Evolutionary conservation across 2,888 invertebrate species (phyloP), one percentile per base, ranked within the genome.

Genomic region (Dendrolimus houi): DNA sequence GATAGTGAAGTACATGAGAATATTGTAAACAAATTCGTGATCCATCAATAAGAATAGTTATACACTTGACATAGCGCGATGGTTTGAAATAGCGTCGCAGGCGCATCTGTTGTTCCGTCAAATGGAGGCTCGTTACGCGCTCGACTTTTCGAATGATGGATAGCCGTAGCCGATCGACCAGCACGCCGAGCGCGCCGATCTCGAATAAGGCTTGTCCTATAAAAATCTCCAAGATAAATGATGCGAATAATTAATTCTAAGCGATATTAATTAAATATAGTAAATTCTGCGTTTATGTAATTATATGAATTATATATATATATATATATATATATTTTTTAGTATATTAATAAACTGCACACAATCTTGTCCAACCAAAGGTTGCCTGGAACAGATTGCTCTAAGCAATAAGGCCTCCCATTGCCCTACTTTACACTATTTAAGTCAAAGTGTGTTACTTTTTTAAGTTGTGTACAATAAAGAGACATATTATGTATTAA

Each of bases 121-220:
- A 83, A 88, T 86, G 84, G 80, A 85, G 84, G 77, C 85, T 89
- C 87, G 88, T 89, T 89, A 89, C 88, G 84, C 82, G 81, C 75
- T 74, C 67, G 79, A 77, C 78, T 73, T 75, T 73, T 71, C 77
- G 79, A 79, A 83, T 89, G 88, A 89, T 90, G 83, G 89, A 89
- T 87, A 72, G 79, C 85, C 87, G 79, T 83, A 72, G 77, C 81
- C 74, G 83, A 86, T 85, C 79, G 70, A 66, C 67, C 65, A 70
- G 70, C 80, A 81, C 78, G 79, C 70, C 65, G 68, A 62, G 56
- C 56, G 47, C 47, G 47, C 47, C 47, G 47, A 47, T 47, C 47
- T 10, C 12, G 6, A 9, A 47, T 47, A 47, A 47, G 10, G 47
- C 9, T 47, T 53, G n/a, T 53, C 47, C 54, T 53, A 17, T 40